Conservation (phyloP, 2,113 vertebrate genomes). For the Leptodactylus fuscus region DNA sequence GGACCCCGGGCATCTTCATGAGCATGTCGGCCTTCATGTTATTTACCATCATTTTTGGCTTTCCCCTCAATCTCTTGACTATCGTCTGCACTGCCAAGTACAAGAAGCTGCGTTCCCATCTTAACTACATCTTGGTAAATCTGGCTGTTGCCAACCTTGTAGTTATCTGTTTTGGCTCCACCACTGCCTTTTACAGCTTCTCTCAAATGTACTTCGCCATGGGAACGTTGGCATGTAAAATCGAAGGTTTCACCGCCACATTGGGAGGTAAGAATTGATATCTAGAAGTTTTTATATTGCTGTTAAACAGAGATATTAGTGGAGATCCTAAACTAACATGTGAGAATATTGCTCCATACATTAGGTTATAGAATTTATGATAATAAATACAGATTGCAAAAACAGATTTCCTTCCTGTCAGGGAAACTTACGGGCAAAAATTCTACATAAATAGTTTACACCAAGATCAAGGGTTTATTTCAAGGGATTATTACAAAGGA, state of each 20-base stretch:
- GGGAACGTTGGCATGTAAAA: slow-evolving; percentile 74
- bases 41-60: slow-evolving; percentile 67
- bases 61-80: slow-evolving; percentile 73
- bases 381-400: too few species aligned
- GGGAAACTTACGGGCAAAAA: too few species aligned
- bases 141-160: slow-evolving; percentile 76
- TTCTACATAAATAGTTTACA: too few species aligned
- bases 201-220: slow-evolving; percentile 73
- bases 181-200: slow-evolving; percentile 75
- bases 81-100: slow-evolving; percentile 72
- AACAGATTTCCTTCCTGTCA: too few species aligned
- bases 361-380: too few species aligned
- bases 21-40: slow-evolving; percentile 76
- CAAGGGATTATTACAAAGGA: too few species aligned
- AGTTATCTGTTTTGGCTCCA: slow-evolving; percentile 72
- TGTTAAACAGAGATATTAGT: too few species aligned
- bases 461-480: too few species aligned
- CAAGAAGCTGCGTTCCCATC: slow-evolving; percentile 80
- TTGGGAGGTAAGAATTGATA: slow-evolving; percentile 72
- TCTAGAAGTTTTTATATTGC: too few species aligned
- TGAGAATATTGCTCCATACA: too few species aligned
- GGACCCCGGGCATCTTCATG: slow-evolving; percentile 67
- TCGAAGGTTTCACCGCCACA: slow-evolving; percentile 76
- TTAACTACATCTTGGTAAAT: slow-evolving; percentile 85
- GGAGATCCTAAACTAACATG: neutral